Conservation (phyloP, 2,797 vertebrate genomes). For the Helarctos malayanus region DNA sequence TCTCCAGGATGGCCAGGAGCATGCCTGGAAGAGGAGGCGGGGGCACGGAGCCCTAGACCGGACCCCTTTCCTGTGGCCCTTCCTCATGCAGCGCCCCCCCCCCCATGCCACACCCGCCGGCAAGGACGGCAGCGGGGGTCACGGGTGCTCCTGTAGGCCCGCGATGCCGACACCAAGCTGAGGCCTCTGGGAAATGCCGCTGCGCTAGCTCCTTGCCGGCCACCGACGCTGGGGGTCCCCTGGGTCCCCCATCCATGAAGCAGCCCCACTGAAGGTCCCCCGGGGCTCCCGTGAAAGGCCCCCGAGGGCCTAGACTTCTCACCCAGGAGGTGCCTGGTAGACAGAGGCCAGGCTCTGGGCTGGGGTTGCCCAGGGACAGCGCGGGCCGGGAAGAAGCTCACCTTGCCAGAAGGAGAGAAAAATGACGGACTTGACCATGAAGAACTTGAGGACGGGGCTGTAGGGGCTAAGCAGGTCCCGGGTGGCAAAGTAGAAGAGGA, state of each 20-base stretch:
- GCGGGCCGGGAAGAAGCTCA: slow-evolving; percentile 81
- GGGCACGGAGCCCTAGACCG: background rate
- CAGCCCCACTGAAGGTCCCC: background rate
- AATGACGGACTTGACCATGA: slow-evolving; percentile 99
- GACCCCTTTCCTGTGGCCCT: no score
- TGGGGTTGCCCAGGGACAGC: background rate
- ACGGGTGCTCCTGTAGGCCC: background rate
- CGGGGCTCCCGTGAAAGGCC: background rate
- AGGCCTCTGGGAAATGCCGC: background rate
- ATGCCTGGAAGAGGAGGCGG: slow-evolving; percentile 90
- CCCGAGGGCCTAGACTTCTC: background rate
- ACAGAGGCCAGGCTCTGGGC: background rate
- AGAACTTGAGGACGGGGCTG: slow-evolving; percentile 97
- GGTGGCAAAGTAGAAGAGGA: slow-evolving; percentile 98
- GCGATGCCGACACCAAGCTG: background rate
- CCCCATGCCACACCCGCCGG: background rate
- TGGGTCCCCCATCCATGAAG: background rate
- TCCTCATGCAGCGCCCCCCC: background rate
- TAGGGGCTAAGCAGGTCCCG: slow-evolving; percentile 96
- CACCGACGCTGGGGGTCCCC: background rate
- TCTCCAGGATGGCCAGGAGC: slow-evolving; percentile 98
- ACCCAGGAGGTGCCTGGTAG: background rate
- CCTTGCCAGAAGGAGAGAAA: slow-evolving; percentile 99
- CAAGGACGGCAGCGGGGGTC: accelerated
- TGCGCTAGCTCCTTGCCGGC: background rate